phyloP scores from a whole-genome alignment of 1,140 invertebrate genomes.

The Nasonia longicornis region DNA sequence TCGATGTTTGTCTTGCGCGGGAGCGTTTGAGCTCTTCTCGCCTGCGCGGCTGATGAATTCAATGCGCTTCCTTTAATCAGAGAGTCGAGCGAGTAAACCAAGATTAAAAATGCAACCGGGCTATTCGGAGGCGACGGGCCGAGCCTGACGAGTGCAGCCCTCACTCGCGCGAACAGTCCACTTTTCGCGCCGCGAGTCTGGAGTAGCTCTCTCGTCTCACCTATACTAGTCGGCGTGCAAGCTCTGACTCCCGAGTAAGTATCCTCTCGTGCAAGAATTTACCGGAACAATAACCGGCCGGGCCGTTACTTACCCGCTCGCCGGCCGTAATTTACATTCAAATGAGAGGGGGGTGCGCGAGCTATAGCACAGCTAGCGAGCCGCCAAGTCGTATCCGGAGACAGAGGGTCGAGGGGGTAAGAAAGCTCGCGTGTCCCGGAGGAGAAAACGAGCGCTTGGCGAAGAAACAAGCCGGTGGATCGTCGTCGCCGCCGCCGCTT shows the following conservation, averaged over 20 bases:
- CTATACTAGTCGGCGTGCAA: not conserved
- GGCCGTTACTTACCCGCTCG: slow-evolving; percentile 55
- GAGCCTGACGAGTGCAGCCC: not conserved
- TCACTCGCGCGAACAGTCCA: not conserved
- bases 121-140: slow-evolving; percentile 1
- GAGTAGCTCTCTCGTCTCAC: not conserved
- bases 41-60: not conserved
- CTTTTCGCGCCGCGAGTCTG: not conserved
- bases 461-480: not conserved
- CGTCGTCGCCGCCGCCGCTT: not conserved
- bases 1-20: not conserved
- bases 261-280: slow-evolving; percentile 58
- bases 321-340: slow-evolving; percentile 62
- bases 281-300: slow-evolving; percentile 60
- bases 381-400: slow-evolving; percentile 25
- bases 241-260: slow-evolving; percentile 47
- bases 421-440: slow-evolving; percentile 38
- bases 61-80: not conserved
- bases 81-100: not conserved
- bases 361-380: slow-evolving; percentile 8
- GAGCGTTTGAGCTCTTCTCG: not conserved
- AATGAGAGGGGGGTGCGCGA: slow-evolving; percentile 51
- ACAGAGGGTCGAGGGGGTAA: slow-evolving; percentile 25
- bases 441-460: slow-evolving; percentile 20
- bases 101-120: slow-evolving; percentile 35